Base-by-base conservation (phyloP, 2,888 invertebrate species). In the Rhimphoctona megacephalus region DNA sequence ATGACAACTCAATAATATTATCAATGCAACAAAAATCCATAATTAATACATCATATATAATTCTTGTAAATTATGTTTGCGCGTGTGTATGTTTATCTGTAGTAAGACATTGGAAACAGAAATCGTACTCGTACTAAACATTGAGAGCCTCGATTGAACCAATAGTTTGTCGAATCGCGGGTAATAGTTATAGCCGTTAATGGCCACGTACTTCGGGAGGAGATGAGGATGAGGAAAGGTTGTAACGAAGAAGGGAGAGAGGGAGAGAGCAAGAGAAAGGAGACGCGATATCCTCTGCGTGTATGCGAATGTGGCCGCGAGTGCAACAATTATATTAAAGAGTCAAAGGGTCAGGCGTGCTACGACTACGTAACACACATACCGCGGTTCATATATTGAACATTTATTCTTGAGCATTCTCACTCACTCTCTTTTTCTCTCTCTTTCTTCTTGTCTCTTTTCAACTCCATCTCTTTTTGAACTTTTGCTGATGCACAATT, bases 101-200 rank as follows among this genome's bases (percentile, higher is more conserved):
- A 39, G 39, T 39, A 9, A 39, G 9, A 39, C 66, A 66, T 19
- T 14, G 1, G 72, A 66, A 52, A 22, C 72, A 54, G n/a, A 33
- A n/a, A 17, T 30, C 4, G 36, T 46, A 78, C 83, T 78, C 69
- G 43, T 80, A 81, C 73, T 30, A 66, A 70, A 69, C 39, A 80
- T 84, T 80, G 81, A 72, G 80, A 70, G 80, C 76, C 87, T 80
- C 70, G 83, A 86, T 85, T 81, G 86, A 81, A 73, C 88, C 88
- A 89, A 88, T 89, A 90, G 90, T 92, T 92, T 89, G 91, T 91
- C 90, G 93, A 91, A 93, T 93, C 92, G 82, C 69, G 92, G 91
- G 81, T 93, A 93, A 93, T 93, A 93, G 92, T 93, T 93, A 93
- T 93, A 91, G 92, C 93, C 91, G 91, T 91, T 93, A 93, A 93